phyloP scores from a whole-genome alignment of 1,140 invertebrate genomes.

The Hestina assimilis region DNA sequence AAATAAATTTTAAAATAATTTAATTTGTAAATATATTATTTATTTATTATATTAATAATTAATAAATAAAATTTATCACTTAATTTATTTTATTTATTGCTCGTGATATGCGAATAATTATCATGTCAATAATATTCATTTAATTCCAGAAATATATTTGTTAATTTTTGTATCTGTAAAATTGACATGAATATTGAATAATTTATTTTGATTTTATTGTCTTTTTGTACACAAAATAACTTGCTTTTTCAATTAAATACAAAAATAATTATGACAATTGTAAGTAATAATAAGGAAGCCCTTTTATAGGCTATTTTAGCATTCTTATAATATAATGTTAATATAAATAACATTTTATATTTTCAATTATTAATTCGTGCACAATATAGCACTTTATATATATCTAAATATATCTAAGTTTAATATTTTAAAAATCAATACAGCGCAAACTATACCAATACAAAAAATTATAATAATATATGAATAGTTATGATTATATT shows the following conservation, averaged over 20 bases:
- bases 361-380: background rate
- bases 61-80: slow-evolving; percentile 31
- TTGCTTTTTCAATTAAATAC: slow-evolving; percentile 6
- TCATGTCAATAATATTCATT: slow-evolving; percentile 6
- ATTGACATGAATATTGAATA: slow-evolving; percentile 33
- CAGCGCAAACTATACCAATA: background rate
- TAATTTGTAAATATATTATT: slow-evolving; percentile 21
- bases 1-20: slow-evolving; percentile 13
- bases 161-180: slow-evolving; percentile 28
- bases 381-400: background rate
- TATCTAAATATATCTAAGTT: background rate
- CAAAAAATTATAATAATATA: background rate
- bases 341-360: slow-evolving; percentile 7
- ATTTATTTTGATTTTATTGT: slow-evolving; percentile 39
- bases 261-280: slow-evolving; percentile 6
- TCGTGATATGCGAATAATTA: slow-evolving; percentile 42
- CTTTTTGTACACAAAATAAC: slow-evolving; percentile 28
- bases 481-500: background rate
- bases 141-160: slow-evolving; percentile 22
- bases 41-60: slow-evolving; percentile 10
- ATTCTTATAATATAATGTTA: background rate
- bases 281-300: slow-evolving; percentile 9
- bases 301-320: slow-evolving; percentile 12
- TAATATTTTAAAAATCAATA: slow-evolving; percentile 7
- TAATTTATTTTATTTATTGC: slow-evolving; percentile 33